Base-by-base conservation (phyloP, 2,113 vertebrate genomes). In the Gorilla gorilla region DNA sequence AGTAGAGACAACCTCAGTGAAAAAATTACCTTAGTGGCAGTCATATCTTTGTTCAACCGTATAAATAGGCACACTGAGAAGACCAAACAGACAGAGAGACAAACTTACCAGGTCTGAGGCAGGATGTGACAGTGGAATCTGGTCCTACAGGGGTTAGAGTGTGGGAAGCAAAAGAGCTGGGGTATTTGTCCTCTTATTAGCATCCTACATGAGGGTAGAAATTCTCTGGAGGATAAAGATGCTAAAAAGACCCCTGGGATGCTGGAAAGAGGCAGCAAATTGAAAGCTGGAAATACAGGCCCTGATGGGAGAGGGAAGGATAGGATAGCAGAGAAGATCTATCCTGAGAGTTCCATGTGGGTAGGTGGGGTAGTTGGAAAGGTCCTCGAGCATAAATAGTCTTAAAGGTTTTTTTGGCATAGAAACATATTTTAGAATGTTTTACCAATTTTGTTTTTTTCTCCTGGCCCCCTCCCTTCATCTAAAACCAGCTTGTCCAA, bases 131-230 rank as follows among this genome's bases (percentile, higher is more conserved):
- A 45, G 30, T 57, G 16, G 20, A 68, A 48, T 52, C 22, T 78
- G 55, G 73, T 78, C 73, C 30, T 83, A 12, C 6, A 80, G 48
- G 48, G 50, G 40, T 96, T 88, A 94, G 40, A 80, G n/a, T 73
- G 17, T 68, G 40, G 40, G 30, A 40, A 89, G 35, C 13, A 89
- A 73, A 72, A 88, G 9, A 79, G 3, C 32, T 59, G 3, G 27
- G 48, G 52, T 90, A 97, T 95, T 97, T 98, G 97, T 97, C 76
- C 32, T 92, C 38, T 75, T 38, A 81, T 89, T 85, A 97, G 38
- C 45, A 52, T 27, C 38, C 35, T 81, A 61, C 1, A 9, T 64
- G 52, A 82, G 20, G 94, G 16, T 79, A 82, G 84, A 40, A 59
- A 86, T 82, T 97, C 97, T 35, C 61, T 94, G 22, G 61, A 23